phyloP scores from a whole-genome alignment of 2,888 invertebrate species.

The Micropterix aruncella region DNA sequence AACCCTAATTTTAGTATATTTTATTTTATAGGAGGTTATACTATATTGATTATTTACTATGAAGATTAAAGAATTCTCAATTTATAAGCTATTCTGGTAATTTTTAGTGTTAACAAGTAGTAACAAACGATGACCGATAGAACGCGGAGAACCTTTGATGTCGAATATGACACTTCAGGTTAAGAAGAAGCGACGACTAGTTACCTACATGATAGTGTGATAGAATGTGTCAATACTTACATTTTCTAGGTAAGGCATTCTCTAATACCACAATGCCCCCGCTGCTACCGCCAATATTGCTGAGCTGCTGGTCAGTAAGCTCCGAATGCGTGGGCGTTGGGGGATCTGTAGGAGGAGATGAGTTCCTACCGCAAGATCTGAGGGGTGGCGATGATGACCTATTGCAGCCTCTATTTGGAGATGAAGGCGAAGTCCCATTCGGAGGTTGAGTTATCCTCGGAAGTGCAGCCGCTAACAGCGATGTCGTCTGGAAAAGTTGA shows the following conservation, averaged over 20 bases:
- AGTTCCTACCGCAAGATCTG: not conserved
- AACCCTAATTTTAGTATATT: too few relatives aligned
- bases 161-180: too few relatives aligned
- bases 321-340: constrained; percentile 37
- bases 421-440: constrained; percentile 1
- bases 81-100: too few relatives aligned
- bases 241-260: constrained; percentile 38
- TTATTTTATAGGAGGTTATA: too few relatives aligned
- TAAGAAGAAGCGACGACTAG: too few relatives aligned
- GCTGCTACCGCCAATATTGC: constrained; percentile 1
- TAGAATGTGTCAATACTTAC: too few relatives aligned
- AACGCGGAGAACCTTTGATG: too few relatives aligned
- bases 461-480: constrained; percentile 50
- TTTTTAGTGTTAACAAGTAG: too few relatives aligned
- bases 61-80: too few relatives aligned
- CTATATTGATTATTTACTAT: too few relatives aligned
- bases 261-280: constrained; percentile 36
- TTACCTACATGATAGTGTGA: too few relatives aligned
- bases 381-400: not conserved
- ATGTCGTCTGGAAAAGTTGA: constrained; percentile 40
- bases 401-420: not conserved
- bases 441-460: constrained; percentile 39
- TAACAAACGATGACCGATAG: too few relatives aligned
- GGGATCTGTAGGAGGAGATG: constrained; percentile 20
- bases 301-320: constrained; percentile 26